Percentiles rank a stretch among this genome's conserved stretches.
Evolutionary conservation across 2,888 invertebrate species (phyloP).

Genomic region (Plebejus melissa): DNA sequence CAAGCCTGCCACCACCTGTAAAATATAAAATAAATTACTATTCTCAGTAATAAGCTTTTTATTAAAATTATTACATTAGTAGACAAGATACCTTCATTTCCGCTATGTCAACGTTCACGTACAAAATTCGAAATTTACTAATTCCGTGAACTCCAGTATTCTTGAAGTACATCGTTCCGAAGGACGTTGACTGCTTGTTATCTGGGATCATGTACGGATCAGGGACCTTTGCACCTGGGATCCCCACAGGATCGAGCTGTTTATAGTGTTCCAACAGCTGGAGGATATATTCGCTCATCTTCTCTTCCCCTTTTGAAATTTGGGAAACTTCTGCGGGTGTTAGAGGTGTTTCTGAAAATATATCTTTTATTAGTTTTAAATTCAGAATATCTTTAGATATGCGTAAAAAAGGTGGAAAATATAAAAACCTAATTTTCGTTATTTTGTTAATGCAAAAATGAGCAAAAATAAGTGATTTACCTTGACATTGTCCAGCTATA

Average conservation of each 20-base stretch:
- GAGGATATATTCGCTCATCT: slow-evolving; percentile 85
- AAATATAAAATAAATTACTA: slow-evolving; percentile 31
- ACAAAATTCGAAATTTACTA: slow-evolving; percentile 87
- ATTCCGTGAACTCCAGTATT: slow-evolving; percentile 87
- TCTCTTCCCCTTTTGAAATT: slow-evolving; percentile 77
- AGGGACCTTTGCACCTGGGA: slow-evolving; percentile 88
- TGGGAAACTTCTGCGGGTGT: not conserved
- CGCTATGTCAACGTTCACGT: slow-evolving; percentile 85
- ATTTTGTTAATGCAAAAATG: too few species aligned
- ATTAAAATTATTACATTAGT: not conserved
- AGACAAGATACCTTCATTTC: slow-evolving; percentile 81
- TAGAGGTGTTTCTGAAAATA: not conserved
- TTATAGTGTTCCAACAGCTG: slow-evolving; percentile 89
- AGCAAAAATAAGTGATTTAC: not conserved
- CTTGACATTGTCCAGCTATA: slow-evolving; percentile 6
- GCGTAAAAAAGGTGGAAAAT: not conserved
- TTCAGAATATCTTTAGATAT: not conserved
- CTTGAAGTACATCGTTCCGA: slow-evolving; percentile 84
- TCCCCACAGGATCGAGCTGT: slow-evolving; percentile 87
- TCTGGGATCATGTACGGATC: slow-evolving; percentile 91
- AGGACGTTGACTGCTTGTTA: slow-evolving; percentile 84
- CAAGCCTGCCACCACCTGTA: slow-evolving; percentile 85
- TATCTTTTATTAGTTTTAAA: not conserved
- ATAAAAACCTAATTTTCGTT: not conserved
- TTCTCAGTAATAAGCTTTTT: not conserved